phyloP scores from a whole-genome alignment of 2,888 invertebrate species.

The Dicyrtoma fusca region DNA sequence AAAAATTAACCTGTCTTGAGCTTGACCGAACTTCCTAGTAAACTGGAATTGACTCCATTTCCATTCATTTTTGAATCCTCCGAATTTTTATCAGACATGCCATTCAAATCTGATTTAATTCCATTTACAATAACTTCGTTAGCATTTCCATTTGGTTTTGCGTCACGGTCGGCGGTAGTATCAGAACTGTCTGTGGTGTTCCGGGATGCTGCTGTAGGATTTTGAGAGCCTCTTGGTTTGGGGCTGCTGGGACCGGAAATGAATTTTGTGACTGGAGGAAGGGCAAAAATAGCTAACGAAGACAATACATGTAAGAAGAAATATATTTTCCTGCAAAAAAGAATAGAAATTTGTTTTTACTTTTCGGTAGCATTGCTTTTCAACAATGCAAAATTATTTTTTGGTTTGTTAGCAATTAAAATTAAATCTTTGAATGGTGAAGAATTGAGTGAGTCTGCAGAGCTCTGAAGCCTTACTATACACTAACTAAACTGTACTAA shows the following conservation, averaged over 20 bases:
- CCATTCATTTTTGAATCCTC: conserved; percentile 9
- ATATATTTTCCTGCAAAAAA: conserved; percentile 60
- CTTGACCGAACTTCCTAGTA: conserved; percentile 18
- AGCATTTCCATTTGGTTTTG: neutral
- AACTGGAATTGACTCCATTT: neutral
- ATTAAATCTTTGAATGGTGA: no score
- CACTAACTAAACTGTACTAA: neutral
- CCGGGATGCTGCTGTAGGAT: neutral
- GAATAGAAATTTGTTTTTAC: conserved; percentile 9
- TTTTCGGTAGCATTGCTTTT: no score
- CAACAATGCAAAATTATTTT: no score
- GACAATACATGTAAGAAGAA: conserved; percentile 61
- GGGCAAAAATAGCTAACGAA: conserved; percentile 58
- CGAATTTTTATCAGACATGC: neutral
- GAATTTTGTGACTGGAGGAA: conserved; percentile 57
- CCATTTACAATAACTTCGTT: neutral
- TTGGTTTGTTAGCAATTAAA: no score
- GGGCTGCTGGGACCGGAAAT: neutral
- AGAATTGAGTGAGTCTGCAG: no score
- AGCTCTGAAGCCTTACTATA: no score
- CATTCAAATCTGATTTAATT: neutral
- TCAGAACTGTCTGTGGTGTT: neutral
- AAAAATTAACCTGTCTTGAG: conserved; percentile 40
- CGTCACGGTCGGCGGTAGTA: neutral
- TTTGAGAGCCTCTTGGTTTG: neutral